Conservation (phyloP, 1,140 invertebrate species). For the Heliconius congener region DNA sequence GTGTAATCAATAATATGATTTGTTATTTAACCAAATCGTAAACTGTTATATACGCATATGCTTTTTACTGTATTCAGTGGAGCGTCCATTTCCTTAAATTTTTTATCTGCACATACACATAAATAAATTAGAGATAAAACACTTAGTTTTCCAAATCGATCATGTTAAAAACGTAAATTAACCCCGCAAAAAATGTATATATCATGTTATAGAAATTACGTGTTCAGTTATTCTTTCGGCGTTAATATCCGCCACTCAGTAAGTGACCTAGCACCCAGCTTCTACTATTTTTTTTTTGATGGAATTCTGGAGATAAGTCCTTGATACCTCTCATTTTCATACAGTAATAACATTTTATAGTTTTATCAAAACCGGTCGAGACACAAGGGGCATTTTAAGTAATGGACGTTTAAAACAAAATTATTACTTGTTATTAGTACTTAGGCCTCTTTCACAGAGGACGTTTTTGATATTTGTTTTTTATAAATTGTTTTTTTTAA, state of each 20-base stretch:
- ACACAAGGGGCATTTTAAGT: constrained; percentile 3
- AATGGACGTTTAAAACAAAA: neutral
- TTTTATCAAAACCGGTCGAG: constrained; percentile 24
- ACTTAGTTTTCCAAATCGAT: no score
- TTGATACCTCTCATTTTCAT: neutral
- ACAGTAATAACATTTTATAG: constrained; percentile 16
- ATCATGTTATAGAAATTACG: no score
- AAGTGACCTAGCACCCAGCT: neutral
- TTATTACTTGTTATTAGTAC: constrained; percentile 2
- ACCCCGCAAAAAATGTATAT: neutral
- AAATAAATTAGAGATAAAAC: no score
- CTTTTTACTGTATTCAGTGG: neutral
- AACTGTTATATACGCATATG: neutral
- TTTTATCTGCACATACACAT: neutral
- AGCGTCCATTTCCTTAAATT: neutral
- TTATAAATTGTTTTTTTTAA: neutral
- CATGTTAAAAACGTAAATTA: neutral
- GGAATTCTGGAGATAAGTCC: neutral
- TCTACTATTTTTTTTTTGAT: neutral
- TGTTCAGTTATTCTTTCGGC: neutral
- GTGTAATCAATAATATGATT: neutral
- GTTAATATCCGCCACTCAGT: neutral
- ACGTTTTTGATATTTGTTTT: neutral
- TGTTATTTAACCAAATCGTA: neutral
- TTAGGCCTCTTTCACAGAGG: constrained; percentile 4